Evolutionary conservation across 2,797 vertebrate species (phyloP).

Genomic region (Helicolenus hilgendorfi): DNA sequence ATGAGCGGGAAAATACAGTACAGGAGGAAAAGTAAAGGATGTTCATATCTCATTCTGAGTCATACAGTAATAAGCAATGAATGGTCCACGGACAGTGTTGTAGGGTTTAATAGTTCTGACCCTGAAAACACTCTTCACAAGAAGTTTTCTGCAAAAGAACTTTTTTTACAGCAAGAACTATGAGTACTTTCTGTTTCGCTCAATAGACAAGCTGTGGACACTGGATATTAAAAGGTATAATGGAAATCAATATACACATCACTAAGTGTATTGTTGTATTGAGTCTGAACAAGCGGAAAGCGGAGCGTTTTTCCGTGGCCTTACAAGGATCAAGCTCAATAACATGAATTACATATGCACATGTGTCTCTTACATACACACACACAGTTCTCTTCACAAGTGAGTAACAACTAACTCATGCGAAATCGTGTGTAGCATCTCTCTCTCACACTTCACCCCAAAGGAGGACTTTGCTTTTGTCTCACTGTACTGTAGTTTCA

Average conservation of each 20-base stretch:
- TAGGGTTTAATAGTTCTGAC: not conserved
- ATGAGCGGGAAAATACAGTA: not conserved
- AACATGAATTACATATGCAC: slow-evolving; percentile 29
- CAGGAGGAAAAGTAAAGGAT: not conserved
- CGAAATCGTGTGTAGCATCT: slow-evolving; percentile 1
- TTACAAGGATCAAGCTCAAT: not conserved
- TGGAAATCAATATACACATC: not conserved
- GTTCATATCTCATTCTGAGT: slow-evolving; percentile 4
- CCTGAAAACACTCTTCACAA: not conserved
- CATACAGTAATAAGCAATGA: not conserved
- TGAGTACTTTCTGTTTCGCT: not conserved
- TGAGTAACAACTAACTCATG: slow-evolving; percentile 23
- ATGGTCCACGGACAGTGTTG: not conserved
- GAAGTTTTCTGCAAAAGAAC: not conserved
- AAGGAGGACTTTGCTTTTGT: slow-evolving; percentile 43
- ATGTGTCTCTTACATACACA: not conserved
- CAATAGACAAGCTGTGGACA: not conserved
- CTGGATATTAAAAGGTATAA: not conserved
- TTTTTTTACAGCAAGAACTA: not conserved
- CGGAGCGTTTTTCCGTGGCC: fast-evolving
- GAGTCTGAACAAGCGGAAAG: not conserved
- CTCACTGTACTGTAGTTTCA: slow-evolving; percentile 31
- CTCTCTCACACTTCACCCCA: not conserved
- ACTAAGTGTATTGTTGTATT: not conserved
- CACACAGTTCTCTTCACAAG: not conserved